phyloP scores from a whole-genome alignment of 2,888 invertebrate genomes.

The Sphaeridia pumilis region DNA sequence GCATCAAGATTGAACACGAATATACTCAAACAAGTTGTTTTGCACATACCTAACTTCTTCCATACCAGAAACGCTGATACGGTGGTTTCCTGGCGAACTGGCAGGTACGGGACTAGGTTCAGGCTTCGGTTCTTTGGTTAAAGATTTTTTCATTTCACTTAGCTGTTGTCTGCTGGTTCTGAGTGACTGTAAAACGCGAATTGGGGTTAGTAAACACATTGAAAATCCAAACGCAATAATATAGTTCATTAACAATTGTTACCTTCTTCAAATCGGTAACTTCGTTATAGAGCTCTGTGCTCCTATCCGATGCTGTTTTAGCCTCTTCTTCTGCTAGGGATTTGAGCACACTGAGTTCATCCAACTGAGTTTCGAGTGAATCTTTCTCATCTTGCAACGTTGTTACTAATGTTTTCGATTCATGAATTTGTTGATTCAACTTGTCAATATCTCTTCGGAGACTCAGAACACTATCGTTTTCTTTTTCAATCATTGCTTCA shows the following conservation, averaged over 20 bases:
- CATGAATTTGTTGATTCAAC: neutral
- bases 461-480: neutral
- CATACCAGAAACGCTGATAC: conserved; percentile 6
- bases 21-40: neutral
- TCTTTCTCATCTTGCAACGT: conserved; percentile 12
- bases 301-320: neutral
- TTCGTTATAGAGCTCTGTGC: neutral
- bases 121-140: conserved; percentile 9
- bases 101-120: neutral
- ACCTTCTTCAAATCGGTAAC: conserved; percentile 3
- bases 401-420: neutral
- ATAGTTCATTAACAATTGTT: no score
- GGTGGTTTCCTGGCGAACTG: no score
- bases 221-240: neutral
- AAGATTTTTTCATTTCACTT: conserved; percentile 13
- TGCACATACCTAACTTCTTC: conserved; percentile 12
- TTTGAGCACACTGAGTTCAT: conserved; percentile 3
- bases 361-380: neutral
- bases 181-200: conserved; percentile 9
- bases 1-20: neutral
- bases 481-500: neutral
- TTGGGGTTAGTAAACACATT: neutral
- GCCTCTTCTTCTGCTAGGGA: conserved; percentile 3
- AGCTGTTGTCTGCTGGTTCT: conserved; percentile 15
- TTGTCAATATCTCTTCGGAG: neutral